Conservation (phyloP, 2,113 vertebrate genomes). For the Crypturellus undulatus region DNA sequence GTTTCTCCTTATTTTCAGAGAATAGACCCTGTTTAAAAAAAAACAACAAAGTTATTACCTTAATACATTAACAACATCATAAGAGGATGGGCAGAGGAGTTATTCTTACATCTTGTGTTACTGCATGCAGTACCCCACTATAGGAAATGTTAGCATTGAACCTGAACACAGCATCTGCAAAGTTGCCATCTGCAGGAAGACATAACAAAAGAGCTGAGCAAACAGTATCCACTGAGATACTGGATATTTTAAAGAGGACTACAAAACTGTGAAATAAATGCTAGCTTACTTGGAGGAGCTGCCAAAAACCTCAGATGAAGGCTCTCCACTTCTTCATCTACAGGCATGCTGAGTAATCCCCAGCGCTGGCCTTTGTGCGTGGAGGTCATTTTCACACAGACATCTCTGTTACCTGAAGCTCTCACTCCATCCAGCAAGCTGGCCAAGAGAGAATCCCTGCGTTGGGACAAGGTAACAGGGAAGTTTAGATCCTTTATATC, state of each 20-base stretch:
- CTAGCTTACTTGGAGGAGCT: slow-evolving; percentile 90
- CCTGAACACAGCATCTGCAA: slow-evolving; percentile 97
- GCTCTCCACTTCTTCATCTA: slow-evolving; percentile 99
- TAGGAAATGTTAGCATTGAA: slow-evolving; percentile 99
- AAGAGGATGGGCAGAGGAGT: neutral
- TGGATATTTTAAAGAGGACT: neutral
- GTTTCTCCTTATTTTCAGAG: slow-evolving; percentile 99
- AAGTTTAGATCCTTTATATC: neutral
- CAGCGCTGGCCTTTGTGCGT: slow-evolving; percentile 95
- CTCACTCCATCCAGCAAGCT: slow-evolving; percentile 96
- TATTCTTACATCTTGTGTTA: slow-evolving; percentile 96
- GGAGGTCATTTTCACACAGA: slow-evolving; percentile 97
- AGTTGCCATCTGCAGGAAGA: slow-evolving; percentile 89
- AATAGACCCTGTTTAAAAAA: slow-evolving; percentile 87
- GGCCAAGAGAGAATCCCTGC: slow-evolving; percentile 94
- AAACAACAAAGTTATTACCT: neutral
- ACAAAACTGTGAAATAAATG: neutral
- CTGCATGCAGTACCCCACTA: slow-evolving; percentile 96
- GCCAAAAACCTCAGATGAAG: slow-evolving; percentile 96
- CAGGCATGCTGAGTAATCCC: slow-evolving; percentile 96
- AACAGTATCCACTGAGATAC: neutral
- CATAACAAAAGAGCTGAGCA: neutral
- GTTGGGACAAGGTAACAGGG: neutral
- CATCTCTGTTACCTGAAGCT: slow-evolving; percentile 96
- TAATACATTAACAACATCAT: neutral